phyloP scores from a whole-genome alignment of 2,797 vertebrate genomes.

The Phoebastria nigripes region DNA sequence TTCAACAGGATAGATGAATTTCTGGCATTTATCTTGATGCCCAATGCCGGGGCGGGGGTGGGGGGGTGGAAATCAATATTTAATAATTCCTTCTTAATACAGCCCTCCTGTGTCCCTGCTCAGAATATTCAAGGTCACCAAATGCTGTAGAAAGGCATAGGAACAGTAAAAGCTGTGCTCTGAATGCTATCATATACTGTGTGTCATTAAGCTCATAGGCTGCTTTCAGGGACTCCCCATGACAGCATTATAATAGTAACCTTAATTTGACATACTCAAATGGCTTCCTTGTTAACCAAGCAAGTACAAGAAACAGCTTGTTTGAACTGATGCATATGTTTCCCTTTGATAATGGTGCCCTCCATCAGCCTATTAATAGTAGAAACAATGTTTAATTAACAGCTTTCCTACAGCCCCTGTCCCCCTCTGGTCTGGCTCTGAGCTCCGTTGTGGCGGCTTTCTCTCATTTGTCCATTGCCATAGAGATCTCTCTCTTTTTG shows the following conservation, averaged over 20 bases:
- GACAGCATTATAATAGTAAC: neutral
- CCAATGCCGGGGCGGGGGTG: neutral
- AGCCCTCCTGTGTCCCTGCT: neutral
- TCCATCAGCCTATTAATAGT: neutral
- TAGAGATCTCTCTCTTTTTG: neutral
- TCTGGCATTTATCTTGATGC: slow-evolving; percentile 28
- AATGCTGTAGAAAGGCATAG: neutral
- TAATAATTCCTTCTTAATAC: slow-evolving; percentile 37
- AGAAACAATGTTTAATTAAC: neutral
- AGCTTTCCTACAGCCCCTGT: neutral
- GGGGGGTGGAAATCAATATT: neutral
- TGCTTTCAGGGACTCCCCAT: neutral
- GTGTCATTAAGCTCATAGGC: neutral
- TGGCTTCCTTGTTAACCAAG: neutral
- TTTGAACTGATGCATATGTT: neutral
- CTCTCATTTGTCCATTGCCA: neutral
- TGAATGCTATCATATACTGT: neutral
- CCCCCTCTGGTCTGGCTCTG: neutral
- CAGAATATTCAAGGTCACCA: slow-evolving; percentile 21
- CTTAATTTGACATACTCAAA: neutral
- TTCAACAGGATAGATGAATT: neutral
- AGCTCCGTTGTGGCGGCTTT: neutral
- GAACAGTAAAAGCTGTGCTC: neutral
- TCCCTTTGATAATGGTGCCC: slow-evolving; percentile 9
- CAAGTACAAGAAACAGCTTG: neutral